These are phyloP conservation scores for Leptestheria dahalacensis DNA, from an alignment of 1,140 invertebrate species.

Conservation along the genomic window DNA sequence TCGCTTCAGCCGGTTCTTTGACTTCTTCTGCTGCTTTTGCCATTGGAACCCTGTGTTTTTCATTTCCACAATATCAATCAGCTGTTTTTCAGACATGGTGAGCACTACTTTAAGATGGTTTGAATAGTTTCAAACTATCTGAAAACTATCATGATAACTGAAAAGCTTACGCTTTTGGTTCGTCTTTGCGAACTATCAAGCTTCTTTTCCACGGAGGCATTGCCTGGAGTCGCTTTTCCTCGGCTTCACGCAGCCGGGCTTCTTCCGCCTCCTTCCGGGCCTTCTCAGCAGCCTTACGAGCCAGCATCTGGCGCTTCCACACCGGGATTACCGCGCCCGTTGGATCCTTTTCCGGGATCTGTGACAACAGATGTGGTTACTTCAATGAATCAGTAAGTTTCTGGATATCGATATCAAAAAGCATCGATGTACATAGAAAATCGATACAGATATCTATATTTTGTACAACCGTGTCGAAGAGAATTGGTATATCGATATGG, in stretches of 20 bases:
- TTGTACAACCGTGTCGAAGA: too few species aligned
- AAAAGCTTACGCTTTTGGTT: conserved; percentile 27
- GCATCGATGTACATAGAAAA: too few species aligned
- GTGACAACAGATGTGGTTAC: too few species aligned
- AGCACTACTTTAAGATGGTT: neutral
- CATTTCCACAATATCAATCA: neutral
- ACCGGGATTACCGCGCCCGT: conserved; percentile 77
- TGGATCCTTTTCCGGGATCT: conserved; percentile 77
- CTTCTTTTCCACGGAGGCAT: conserved; percentile 88
- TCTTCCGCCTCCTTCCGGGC: conserved; percentile 79
- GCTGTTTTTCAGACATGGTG: neutral
- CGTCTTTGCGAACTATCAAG: conserved; percentile 62
- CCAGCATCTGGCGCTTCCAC: conserved; percentile 89
- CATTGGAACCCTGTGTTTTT: neutral
- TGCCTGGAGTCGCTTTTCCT: conserved; percentile 63
- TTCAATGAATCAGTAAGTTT: too few species aligned
- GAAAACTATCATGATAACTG: conserved; percentile 2
- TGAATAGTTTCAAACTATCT: neutral
- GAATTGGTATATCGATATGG: neutral
- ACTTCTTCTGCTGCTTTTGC: conserved; percentile 1
- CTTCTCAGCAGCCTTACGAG: conserved; percentile 78
- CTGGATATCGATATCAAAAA: too few species aligned
- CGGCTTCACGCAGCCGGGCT: conserved; percentile 60
- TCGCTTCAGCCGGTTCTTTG: conserved; percentile 15
- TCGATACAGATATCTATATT: too few species aligned